A percentile compares a stretch with the other conserved stretches of the same genome.
phyloP scores from a whole-genome alignment of 2,113 vertebrate genomes.

The Chitala chitala region DNA sequence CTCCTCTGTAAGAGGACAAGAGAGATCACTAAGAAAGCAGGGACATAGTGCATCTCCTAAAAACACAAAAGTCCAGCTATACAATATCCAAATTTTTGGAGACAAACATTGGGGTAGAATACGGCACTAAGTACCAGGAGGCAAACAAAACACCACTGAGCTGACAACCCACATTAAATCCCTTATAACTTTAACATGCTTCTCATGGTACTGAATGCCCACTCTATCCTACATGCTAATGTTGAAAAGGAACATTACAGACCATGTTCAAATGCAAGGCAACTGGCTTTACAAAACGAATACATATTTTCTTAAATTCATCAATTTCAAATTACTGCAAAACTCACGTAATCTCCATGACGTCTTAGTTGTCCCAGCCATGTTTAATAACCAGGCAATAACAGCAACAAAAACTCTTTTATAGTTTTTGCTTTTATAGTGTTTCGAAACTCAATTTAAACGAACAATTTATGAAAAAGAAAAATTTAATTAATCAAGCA shows the following conservation, averaged over 20 bases:
- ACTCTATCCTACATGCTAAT: neutral
- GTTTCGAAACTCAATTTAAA: neutral
- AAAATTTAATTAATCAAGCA: neutral
- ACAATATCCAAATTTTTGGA: no score
- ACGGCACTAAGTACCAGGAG: neutral
- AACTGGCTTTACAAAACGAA: neutral
- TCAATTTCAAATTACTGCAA: neutral
- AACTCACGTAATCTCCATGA: constrained; percentile 92
- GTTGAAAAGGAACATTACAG: neutral
- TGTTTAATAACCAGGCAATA: constrained; percentile 37
- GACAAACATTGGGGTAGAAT: neutral
- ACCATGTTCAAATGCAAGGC: no score
- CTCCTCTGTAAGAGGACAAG: constrained; percentile 67
- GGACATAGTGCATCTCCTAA: no score
- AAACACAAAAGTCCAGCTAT: neutral
- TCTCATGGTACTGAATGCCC: neutral
- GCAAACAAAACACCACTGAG: no score
- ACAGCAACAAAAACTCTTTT: neutral
- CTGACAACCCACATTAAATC: no score
- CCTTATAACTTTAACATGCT: no score
- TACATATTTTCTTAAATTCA: neutral
- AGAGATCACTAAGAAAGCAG: neutral
- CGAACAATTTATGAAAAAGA: neutral
- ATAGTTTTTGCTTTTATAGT: neutral
- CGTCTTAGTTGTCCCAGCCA: constrained; percentile 81